Evolutionary conservation across 1,140 invertebrate species (phyloP).

Genomic region (Meteorus sp.): DNA sequence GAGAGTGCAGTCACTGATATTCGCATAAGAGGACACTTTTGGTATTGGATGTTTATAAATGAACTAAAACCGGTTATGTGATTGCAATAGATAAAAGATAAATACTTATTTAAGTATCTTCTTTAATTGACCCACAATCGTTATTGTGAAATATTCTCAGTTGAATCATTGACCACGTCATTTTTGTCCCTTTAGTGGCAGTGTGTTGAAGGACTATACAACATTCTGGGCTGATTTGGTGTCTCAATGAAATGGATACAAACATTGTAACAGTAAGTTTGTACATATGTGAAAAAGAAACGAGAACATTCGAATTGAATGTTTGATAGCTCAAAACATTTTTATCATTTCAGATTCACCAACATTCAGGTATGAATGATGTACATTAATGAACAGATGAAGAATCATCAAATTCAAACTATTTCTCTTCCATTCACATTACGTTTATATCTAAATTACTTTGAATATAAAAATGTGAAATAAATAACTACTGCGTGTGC

Average conservation of each 20-base stretch:
- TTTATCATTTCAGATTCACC: too few relatives aligned
- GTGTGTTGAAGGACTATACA: slow-evolving; percentile 70
- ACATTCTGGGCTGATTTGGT: slow-evolving; percentile 69
- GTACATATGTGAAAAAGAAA: too few relatives aligned
- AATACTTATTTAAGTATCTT: not conserved
- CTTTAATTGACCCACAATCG: not conserved
- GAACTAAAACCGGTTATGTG: not conserved
- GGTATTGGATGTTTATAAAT: not conserved
- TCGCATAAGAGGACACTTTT: not conserved
- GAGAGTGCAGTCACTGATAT: not conserved
- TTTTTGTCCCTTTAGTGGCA: slow-evolving; percentile 65
- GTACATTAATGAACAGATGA: too few relatives aligned
- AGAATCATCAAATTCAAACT: too few relatives aligned
- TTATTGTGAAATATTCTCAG: not conserved
- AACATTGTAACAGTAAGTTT: slow-evolving; percentile 1
- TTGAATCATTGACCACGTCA: not conserved
- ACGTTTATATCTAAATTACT: too few relatives aligned
- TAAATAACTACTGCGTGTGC: too few relatives aligned
- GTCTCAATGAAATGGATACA: slow-evolving; percentile 30
- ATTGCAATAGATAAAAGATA: not conserved
- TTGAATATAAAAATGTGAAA: too few relatives aligned
- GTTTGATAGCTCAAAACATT: too few relatives aligned
- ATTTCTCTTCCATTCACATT: too few relatives aligned
- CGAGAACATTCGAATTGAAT: too few relatives aligned
- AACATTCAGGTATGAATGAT: too few relatives aligned